phyloP scores from a whole-genome alignment of 2,888 invertebrate species.

The Leptopilina myrica region DNA sequence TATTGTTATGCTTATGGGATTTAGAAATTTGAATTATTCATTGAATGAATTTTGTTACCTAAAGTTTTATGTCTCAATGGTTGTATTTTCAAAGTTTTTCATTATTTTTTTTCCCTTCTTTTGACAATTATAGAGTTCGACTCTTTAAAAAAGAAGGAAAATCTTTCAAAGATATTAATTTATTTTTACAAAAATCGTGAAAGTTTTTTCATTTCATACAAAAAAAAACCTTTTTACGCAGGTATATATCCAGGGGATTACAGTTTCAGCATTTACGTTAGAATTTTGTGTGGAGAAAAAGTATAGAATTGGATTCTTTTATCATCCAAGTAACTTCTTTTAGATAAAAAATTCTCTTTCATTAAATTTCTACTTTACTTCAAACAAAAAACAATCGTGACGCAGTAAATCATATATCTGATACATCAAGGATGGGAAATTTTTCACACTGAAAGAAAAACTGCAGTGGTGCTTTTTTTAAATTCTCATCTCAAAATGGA shows the following conservation, averaged over 20 bases:
- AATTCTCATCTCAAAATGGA: no score
- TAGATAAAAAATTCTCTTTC: not conserved
- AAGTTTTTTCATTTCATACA: slow-evolving; percentile 7
- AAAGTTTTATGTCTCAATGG: no score
- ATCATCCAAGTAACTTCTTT: slow-evolving; percentile 1
- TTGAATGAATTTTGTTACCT: no score
- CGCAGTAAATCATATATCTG: not conserved
- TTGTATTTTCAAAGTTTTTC: not conserved
- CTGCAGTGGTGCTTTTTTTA: no score
- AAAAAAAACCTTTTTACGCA: slow-evolving; percentile 3
- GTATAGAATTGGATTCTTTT: slow-evolving; percentile 8
- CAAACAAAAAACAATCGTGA: not conserved
- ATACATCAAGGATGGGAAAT: no score
- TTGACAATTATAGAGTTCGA: not conserved
- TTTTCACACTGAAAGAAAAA: no score
- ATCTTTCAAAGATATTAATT: slow-evolving; percentile 1
- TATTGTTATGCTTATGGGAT: not conserved
- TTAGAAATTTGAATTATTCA: slow-evolving; percentile 24
- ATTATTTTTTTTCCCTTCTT: not conserved
- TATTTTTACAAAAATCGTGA: not conserved
- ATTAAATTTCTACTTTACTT: not conserved
- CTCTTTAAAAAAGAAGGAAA: not conserved
- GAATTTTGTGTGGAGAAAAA: not conserved
- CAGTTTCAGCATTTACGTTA: not conserved
- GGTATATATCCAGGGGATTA: not conserved